Base-by-base conservation (phyloP, 2,888 invertebrate species). In the Odontothrips loti region DNA sequence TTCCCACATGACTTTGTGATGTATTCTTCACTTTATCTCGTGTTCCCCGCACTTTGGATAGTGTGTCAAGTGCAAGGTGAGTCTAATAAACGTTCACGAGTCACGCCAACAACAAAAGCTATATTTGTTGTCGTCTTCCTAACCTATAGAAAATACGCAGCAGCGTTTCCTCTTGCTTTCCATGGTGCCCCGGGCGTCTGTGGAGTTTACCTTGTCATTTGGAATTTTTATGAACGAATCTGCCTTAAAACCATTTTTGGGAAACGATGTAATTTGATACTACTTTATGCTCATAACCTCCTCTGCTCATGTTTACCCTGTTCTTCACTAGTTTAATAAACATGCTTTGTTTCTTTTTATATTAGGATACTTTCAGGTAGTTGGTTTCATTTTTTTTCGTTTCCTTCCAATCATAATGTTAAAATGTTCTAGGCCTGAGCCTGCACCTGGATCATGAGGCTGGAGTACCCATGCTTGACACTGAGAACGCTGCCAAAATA, bases 1-100 rank as follows among this genome's bases (percentile, higher is more conserved):
- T 12, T 0, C 10, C 23, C 27, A 11, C n/a, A 75, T 75, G 68
- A 75, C 23, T 75, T 27, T 10, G 27, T 75, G 68, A 75, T 75
- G 68, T 75, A 27, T 23, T 75, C 27, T 12, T 0, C 27, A 27
- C 27, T 23, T 9, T 12, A 9, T 75, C 23, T 75, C 68, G 23
- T 12, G 27, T 27, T 75, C 12, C 23, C 12, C 23, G 12, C 68
- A 10, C 68, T 75, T 10, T 75, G 68, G 23, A 12, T 75, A 23
- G 27, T 27, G 68, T 27, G 68, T 27, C 68, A 75, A 27, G 68
- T 75, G 68, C 68, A 75, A 9, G 68, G 68, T 75, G 27, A 75
- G 68, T 75, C 12, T 11, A 58, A 2, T 11, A 17, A n/a, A 58
- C 17, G 34, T 43, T 43, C 34, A 6, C 34, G 34, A 6, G 34